Percentiles rank a stretch among this genome's conserved stretches.
phyloP scores from a whole-genome alignment of 2,888 invertebrate genomes.

The Habrosyne pyritoides region DNA sequence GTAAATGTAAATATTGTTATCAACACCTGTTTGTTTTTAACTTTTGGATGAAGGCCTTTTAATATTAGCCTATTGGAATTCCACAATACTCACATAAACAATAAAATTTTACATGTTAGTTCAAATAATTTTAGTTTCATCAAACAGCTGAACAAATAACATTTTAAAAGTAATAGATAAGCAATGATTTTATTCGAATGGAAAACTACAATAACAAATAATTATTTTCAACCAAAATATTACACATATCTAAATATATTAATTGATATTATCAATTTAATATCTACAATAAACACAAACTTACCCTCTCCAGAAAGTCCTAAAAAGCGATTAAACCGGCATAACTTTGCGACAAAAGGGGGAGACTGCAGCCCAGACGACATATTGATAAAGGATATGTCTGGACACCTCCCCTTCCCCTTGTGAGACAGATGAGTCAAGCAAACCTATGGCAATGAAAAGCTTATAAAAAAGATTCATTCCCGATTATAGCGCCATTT shows the following conservation, averaged over 20 bases:
- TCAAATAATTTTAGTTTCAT: not conserved
- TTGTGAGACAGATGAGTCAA: not conserved
- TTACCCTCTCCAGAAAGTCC: not conserved
- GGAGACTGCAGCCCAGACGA: not conserved
- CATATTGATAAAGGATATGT: not conserved
- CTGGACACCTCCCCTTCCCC: not conserved
- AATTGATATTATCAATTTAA: no score
- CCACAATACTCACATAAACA: not conserved
- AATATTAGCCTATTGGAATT: not conserved
- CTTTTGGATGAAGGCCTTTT: not conserved
- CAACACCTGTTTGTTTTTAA: not conserved
- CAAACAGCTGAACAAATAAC: not conserved
- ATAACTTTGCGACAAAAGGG: not conserved
- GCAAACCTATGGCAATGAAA: not conserved
- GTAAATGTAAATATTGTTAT: not conserved
- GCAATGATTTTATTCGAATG: no score
- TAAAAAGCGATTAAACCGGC: not conserved
- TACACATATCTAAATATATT: no score
- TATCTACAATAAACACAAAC: not conserved
- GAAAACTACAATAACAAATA: no score
- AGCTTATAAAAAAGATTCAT: no score
- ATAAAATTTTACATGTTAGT: not conserved
- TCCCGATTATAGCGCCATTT: not conserved
- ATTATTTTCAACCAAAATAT: no score
- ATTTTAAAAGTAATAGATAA: no score